Evolutionary conservation across 1,140 invertebrate genomes (phyloP), one percentile per base, ranked within the genome.

Genomic region (Psix sp.): DNA sequence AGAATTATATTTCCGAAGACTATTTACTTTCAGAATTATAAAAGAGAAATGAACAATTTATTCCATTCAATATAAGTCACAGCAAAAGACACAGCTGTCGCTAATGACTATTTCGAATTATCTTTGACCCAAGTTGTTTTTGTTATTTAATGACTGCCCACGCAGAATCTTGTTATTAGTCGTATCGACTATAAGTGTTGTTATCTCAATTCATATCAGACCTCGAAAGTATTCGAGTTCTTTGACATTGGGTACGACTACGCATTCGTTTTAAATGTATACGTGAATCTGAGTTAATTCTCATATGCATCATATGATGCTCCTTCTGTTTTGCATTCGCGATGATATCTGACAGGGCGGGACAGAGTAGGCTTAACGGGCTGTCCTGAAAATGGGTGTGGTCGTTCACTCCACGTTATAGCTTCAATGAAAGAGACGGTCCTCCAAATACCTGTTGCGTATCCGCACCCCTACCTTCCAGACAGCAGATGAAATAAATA

Each of bases 331-430:
- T 75, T 66, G 73, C 73, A 75, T 70, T 70, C 54, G 48, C 48
- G 65, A 75, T 75, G 54, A 75, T 75, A 75, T 75, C 73, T 70
- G 73, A 70, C 65, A 75, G 42, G 60, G 54, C 60, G 73, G 65
- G 59, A 75, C 59, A 38, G 42, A 75, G 65, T 65, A 67, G 43
- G 65, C 65, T 75, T 68, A 75, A 75, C 65, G 60, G 71, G 59
- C 46, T 65, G 63, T 70, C 39, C 35, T 31, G 57, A 10, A 21
- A 29, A 70, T 75, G 73, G 73, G 73, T 70, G 73, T 66, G 73
- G 73, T 56, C 65, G 60, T 68, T 45, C 48, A 59, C 56, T 48
- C 31, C 39, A 35, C 16, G 39, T 49, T 68, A 42, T 57, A 65
- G 57, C 65, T 68, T 57, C 72, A 13, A 59, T 46, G 35, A 60